Evolutionary conservation across 2,797 vertebrate genomes (phyloP).

Genomic region (Diplodus sargus): DNA sequence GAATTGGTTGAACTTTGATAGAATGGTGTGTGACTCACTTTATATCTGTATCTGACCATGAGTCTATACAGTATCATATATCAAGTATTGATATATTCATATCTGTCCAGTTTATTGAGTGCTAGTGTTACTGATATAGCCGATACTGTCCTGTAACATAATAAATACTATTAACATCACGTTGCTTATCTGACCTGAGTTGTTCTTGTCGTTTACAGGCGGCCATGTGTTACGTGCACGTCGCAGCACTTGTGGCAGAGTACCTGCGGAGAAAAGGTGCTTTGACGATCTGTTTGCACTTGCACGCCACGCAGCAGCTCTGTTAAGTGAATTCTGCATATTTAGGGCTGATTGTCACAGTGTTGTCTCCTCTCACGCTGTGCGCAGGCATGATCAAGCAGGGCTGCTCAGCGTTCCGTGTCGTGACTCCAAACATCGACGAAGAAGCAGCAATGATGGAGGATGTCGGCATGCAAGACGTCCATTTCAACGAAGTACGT

Average conservation of each 20-base stretch:
- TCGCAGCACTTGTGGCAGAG: slow-evolving; percentile 96
- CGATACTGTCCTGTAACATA: not conserved
- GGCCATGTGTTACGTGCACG: slow-evolving; percentile 98
- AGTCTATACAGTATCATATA: not conserved
- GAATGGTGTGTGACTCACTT: not conserved
- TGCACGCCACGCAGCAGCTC: not conserved
- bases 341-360: not conserved
- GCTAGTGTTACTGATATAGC: not conserved
- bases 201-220: slow-evolving; percentile 83
- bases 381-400: slow-evolving; percentile 93
- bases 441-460: slow-evolving; percentile 99
- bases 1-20: not conserved
- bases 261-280: slow-evolving; percentile 96
- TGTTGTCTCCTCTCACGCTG: not conserved
- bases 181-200: slow-evolving; percentile 25
- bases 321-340: not conserved
- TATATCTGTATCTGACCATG: not conserved
- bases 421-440: slow-evolving; percentile 96
- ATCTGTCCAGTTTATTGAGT: slow-evolving; percentile 1
- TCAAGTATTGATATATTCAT: not conserved
- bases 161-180: not conserved
- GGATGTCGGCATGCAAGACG: slow-evolving; percentile 99
- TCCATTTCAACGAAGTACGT: slow-evolving; percentile 96
- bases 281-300: not conserved
- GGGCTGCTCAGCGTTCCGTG: slow-evolving; percentile 94